Evolutionary conservation across 2,113 vertebrate genomes (phyloP).

Genomic region (Alligator mississippiensis): DNA sequence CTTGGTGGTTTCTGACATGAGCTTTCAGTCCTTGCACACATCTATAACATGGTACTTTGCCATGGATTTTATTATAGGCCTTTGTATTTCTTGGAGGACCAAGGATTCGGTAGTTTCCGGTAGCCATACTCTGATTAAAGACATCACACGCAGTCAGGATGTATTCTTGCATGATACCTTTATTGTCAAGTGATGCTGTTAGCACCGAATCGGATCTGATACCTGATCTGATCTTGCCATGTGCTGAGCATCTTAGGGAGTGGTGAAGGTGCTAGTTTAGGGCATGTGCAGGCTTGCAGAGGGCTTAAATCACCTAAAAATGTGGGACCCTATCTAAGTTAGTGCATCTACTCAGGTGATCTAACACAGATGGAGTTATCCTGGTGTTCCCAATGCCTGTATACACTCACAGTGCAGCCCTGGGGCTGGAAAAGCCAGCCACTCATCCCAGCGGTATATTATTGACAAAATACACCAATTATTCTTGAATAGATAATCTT

Average conservation of each 20-base stretch:
- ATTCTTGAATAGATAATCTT: not conserved
- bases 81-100: accelerated
- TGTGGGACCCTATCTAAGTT: too few species aligned
- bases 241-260: accelerated
- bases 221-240: not conserved
- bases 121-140: accelerated
- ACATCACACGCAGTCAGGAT: accelerated
- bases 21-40: not conserved
- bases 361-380: too few species aligned
- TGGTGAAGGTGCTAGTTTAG: not conserved
- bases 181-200: accelerated
- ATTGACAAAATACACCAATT: too few species aligned
- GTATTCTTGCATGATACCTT: accelerated
- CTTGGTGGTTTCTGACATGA: not conserved
- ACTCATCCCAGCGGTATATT: too few species aligned
- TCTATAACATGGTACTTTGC: not conserved
- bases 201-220: too few species aligned
- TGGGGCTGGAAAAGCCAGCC: too few species aligned
- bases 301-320: too few species aligned
- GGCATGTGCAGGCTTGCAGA: not conserved
- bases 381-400: too few species aligned
- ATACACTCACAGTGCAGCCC: too few species aligned
- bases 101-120: accelerated
- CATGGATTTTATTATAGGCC: not conserved
- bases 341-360: too few species aligned